These are phyloP conservation scores for Oryzias javanicus DNA, from an alignment of 2,113 vertebrate species.

Conservation along the genomic window DNA sequence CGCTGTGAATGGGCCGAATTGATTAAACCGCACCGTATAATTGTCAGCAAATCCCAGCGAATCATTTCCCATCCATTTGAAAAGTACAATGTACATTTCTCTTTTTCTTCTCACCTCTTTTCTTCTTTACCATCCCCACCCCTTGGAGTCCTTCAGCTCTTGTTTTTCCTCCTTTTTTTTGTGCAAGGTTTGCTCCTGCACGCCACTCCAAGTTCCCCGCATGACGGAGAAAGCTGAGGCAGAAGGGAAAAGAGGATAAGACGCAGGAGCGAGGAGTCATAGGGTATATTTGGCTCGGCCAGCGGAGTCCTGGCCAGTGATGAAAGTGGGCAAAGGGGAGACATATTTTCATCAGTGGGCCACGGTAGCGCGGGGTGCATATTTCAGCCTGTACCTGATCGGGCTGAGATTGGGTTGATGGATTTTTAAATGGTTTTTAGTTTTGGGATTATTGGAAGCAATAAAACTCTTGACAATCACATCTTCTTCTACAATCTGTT, in stretches of 20 bases:
- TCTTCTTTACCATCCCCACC: constrained; percentile 42
- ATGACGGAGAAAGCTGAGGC: constrained; percentile 43
- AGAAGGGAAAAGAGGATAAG: constrained; percentile 55
- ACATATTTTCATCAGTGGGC: constrained; percentile 68
- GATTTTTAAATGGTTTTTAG: too few relatives aligned
- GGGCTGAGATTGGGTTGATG: constrained; percentile 22
- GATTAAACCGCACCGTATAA: constrained; percentile 90
- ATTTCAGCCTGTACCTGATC: constrained; percentile 68
- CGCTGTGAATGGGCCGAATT: constrained; percentile 91
- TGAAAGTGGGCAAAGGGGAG: constrained; percentile 78
- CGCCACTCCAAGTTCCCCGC: constrained; percentile 46
- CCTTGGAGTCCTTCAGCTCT: constrained; percentile 49
- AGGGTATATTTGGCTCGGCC: constrained; percentile 57
- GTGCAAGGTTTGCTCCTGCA: constrained; percentile 57
- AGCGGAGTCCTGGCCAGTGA: constrained; percentile 69
- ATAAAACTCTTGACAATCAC: too few relatives aligned
- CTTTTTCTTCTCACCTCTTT: constrained; percentile 68
- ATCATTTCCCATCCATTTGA: constrained; percentile 89
- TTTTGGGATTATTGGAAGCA: too few relatives aligned
- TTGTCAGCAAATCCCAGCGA: constrained; percentile 89
- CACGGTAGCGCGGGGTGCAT: constrained; percentile 49
- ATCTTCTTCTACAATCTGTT: too few relatives aligned
- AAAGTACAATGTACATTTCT: constrained; percentile 84
- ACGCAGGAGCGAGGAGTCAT: constrained; percentile 51
- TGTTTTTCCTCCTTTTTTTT: constrained; percentile 45